Evolutionary conservation across 2,113 vertebrate species (phyloP).

Genomic region (Nothobranchius furzeri): DNA sequence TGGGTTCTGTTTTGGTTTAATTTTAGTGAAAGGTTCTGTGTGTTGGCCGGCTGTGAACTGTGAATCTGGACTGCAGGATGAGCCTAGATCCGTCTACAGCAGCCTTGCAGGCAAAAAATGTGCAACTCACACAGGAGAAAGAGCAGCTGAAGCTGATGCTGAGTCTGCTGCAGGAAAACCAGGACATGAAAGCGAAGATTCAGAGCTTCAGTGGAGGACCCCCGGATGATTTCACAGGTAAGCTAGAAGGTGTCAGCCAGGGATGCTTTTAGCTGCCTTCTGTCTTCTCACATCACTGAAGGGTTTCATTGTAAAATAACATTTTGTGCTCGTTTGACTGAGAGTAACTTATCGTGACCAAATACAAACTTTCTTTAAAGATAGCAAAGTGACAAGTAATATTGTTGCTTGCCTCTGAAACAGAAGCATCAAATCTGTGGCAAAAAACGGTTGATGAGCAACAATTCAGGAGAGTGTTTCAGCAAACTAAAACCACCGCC

Average conservation of each 20-base stretch:
- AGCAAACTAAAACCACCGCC: not conserved
- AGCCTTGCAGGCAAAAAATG: slow-evolving; percentile 23
- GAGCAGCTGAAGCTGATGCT: slow-evolving; percentile 32
- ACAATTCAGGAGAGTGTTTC: slow-evolving; percentile 36
- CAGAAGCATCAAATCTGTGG: not conserved
- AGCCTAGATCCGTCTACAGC: slow-evolving; percentile 5
- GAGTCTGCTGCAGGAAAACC: slow-evolving; percentile 45
- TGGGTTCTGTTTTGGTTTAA: slow-evolving; percentile 34
- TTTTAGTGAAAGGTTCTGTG: not conserved
- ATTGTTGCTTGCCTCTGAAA: slow-evolving; percentile 7
- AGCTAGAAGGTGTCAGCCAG: slow-evolving; percentile 40
- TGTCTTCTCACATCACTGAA: not conserved
- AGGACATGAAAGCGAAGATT: slow-evolving; percentile 34
- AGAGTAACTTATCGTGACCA: too few species aligned
- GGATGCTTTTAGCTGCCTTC: not conserved
- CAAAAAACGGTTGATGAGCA: slow-evolving; percentile 31
- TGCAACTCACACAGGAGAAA: slow-evolving; percentile 45
- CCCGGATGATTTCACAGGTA: slow-evolving; percentile 29
- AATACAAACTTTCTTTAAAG: too few species aligned
- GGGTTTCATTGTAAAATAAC: too few species aligned
- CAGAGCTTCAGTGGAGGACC: not conserved
- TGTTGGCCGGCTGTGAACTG: slow-evolving; percentile 51
- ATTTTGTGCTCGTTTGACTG: not conserved
- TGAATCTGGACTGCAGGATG: slow-evolving; percentile 42
- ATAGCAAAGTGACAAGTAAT: not conserved